These are phyloP conservation scores for Probosciger aterrimus DNA, from an alignment of 2,113 vertebrate species.

Conservation along the genomic window DNA sequence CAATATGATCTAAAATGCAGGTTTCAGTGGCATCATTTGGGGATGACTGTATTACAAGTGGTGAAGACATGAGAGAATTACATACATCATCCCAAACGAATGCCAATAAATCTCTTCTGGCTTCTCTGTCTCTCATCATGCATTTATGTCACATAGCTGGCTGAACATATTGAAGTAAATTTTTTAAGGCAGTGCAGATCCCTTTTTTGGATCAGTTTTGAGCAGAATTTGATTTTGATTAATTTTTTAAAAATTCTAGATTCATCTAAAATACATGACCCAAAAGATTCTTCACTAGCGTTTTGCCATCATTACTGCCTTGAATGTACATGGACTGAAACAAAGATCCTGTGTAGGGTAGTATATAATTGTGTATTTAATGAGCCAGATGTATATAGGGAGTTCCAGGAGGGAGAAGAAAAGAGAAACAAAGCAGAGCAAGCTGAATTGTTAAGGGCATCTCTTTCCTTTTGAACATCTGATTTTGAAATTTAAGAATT, in stretches of 20 bases:
- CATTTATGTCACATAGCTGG: neutral
- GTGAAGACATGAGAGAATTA: conserved; percentile 21
- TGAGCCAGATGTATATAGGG: neutral
- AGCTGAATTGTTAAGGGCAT: neutral
- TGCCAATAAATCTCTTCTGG: neutral
- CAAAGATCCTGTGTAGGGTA: neutral
- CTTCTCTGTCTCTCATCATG: neutral
- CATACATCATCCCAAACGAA: neutral
- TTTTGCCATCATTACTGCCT: neutral
- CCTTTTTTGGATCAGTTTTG: neutral
- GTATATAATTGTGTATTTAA: neutral
- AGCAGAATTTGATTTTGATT: neutral
- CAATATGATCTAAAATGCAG: neutral
- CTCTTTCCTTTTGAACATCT: neutral
- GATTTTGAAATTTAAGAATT: neutral
- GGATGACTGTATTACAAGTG: neutral
- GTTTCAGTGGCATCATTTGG: conserved; percentile 10
- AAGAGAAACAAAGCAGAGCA: neutral
- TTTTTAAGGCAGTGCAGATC: neutral
- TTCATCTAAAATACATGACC: neutral
- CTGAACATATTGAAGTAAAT: neutral
- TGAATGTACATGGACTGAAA: neutral
- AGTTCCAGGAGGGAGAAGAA: neutral
- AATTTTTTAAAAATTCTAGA: neutral
- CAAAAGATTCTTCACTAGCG: neutral